Base-by-base conservation (phyloP, 2,797 vertebrate species). In the Gastrophryne carolinensis region DNA sequence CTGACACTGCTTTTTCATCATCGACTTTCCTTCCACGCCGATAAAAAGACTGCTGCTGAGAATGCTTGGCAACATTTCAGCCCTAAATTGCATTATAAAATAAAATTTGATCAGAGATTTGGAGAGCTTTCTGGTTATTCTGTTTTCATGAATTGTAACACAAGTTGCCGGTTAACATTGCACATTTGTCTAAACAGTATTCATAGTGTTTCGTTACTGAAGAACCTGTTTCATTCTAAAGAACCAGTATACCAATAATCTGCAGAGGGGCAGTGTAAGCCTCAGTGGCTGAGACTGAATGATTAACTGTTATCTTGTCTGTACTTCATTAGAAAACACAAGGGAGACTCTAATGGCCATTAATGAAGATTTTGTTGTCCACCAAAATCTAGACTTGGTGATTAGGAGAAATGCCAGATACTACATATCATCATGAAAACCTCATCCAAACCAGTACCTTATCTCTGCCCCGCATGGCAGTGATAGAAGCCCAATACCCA, bases 1-100 rank as follows among this genome's bases (percentile, higher is more conserved):
- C 44, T 64, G 66, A 77, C 49, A 77, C 47, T 56, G 57, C 53
- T 74, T 74, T 66, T 57, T 56, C 41, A 47, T 57, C 49, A 41
- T 56, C 15, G 11, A 13, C 32, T 73, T 54, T 73, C 37, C 50
- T 19, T 53, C 7, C 21, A 24, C 61, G 37, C 29, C 10, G 72
- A 57, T 60, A 67, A 23, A 50, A 47, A 67, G 54, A 5, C 35
- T 29, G 39, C 29, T 15, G 39, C n/a, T 37, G 47, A 39, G 54
- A 49, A 53, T n/a, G 8, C 6, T 75, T 50, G 53, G 37, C 39
- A 60, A 49, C 11, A 60, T 11, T 47, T 35, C 11, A 3, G 10
- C 21, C 23, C 27, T 54, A 39, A 34, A 54, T 54, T 68, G 32
- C 37, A 34, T 52, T 66, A 66, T 11, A 39, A 68, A 67, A 67